Percentiles rank a stretch among this genome's conserved stretches.
Evolutionary conservation across 2,888 invertebrate species (phyloP).

Genomic region (Meloe dianella): DNA sequence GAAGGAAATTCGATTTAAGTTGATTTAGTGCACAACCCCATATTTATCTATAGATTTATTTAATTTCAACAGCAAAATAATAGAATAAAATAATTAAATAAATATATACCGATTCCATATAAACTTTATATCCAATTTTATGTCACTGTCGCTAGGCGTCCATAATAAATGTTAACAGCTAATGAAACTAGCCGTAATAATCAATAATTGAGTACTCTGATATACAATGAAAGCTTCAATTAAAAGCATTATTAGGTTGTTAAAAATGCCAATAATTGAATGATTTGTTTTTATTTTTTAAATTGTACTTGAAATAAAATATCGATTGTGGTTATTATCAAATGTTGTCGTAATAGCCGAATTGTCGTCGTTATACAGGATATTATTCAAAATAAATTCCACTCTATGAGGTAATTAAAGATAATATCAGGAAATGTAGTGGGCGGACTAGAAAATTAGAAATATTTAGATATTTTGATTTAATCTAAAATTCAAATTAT

Average conservation of each 20-base stretch:
- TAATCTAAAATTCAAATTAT: neutral
- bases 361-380: neutral
- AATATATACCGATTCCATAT: neutral
- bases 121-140: constrained; percentile 3
- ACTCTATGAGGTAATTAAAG: neutral
- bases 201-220: constrained; percentile 10
- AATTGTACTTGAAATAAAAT: neutral
- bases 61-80: neutral
- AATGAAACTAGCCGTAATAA: constrained; percentile 32
- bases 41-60: constrained; percentile 15
- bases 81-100: neutral
- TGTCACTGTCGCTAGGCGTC: constrained; percentile 3
- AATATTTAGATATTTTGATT: neutral
- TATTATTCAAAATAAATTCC: neutral
- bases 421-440: constrained; percentile 7
- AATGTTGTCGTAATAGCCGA: neutral
- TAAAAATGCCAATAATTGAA: neutral
- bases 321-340: too few relatives aligned
- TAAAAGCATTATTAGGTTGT: neutral
- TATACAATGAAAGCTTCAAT: constrained; percentile 1
- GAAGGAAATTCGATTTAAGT: constrained; percentile 52
- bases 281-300: neutral
- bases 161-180: constrained; percentile 34
- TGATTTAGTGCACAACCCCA: constrained; percentile 44
- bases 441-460: constrained; percentile 3